Evolutionary conservation across 1,140 invertebrate species (phyloP).

Genomic region (Drosophila tropicalis): DNA sequence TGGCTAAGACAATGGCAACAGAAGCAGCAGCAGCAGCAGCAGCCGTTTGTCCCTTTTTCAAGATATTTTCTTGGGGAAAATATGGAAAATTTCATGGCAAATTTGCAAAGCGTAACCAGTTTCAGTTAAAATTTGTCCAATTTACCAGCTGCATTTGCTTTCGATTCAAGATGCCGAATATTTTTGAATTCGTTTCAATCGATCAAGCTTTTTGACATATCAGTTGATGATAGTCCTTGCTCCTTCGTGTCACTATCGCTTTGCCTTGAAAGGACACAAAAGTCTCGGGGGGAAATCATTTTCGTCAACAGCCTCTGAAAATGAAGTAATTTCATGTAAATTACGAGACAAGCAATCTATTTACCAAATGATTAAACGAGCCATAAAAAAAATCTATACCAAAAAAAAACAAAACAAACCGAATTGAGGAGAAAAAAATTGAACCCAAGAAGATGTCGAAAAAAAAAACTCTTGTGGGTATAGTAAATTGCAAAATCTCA

Average conservation of each 20-base stretch:
- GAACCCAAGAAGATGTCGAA: conserved; percentile 1
- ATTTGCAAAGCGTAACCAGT: conserved; percentile 63
- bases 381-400: conserved; percentile 63
- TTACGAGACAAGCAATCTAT: conserved; percentile 78
- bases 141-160: conserved; percentile 39
- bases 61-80: conserved; percentile 30
- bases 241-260: too few relatives aligned
- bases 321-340: conserved; percentile 82
- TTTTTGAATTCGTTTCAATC: conserved; percentile 3
- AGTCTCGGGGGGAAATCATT: conserved; percentile 5
- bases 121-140: neutral
- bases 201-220: conserved; percentile 3
- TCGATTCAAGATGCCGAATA: neutral
- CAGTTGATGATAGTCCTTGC: too few relatives aligned
- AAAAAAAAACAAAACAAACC: conserved; percentile 18
- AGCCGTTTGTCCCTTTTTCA: neutral
- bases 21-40: neutral
- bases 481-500: conserved; percentile 64
- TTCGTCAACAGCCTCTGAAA: conserved; percentile 45
- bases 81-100: conserved; percentile 72
- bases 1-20: neutral
- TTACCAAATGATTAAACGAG: conserved; percentile 68
- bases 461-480: conserved; percentile 30
- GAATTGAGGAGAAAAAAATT: conserved; percentile 3
- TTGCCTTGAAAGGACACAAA: conserved; percentile 13